These are phyloP conservation scores for Lasioglossum pauxillum DNA, from an alignment of 2,888 invertebrate species.

Conservation along the genomic window DNA sequence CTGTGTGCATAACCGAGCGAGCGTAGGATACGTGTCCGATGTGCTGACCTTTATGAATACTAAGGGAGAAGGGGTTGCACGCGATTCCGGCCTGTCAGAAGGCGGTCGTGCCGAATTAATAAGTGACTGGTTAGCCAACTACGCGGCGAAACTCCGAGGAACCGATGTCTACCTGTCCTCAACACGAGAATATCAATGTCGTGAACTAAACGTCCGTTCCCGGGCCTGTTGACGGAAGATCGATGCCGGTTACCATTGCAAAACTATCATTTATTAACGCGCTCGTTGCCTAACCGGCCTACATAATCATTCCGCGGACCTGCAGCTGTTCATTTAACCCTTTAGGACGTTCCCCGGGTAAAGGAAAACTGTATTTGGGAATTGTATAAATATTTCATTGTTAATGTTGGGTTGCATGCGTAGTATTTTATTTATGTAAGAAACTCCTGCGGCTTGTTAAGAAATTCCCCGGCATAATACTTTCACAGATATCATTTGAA, in stretches of 20 bases:
- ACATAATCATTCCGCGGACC: not conserved
- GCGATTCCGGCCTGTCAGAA: slow-evolving; percentile 69
- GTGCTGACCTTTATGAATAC: slow-evolving; percentile 81
- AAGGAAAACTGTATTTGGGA: too few species aligned
- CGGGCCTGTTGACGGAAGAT: not conserved
- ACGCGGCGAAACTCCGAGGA: slow-evolving; percentile 35
- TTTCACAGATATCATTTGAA: not conserved
- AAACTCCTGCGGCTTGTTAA: not conserved
- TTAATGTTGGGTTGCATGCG: too few species aligned
- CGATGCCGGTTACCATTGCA: not conserved
- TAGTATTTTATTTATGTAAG: not conserved
- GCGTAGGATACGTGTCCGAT: slow-evolving; percentile 55
- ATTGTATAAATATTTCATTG: too few species aligned
- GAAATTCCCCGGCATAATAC: not conserved
- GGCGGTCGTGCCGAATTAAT: slow-evolving; percentile 65
- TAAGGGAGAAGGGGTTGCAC: slow-evolving; percentile 68
- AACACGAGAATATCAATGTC: slow-evolving; percentile 31
- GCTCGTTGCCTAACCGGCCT: not conserved
- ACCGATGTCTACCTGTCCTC: slow-evolving; percentile 37
- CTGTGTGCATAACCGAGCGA: slow-evolving; percentile 51
- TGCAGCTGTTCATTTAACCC: not conserved
- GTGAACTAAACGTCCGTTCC: not conserved
- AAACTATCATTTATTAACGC: slow-evolving; percentile 1
- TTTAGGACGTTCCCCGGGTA: too few species aligned
- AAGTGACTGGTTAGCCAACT: slow-evolving; percentile 49